A percentile compares a stretch with the other conserved stretches of the same genome.
These are phyloP conservation scores for Drosophila kikkawai DNA, from an alignment of 1,140 invertebrate genomes.

Conservation along the genomic window DNA sequence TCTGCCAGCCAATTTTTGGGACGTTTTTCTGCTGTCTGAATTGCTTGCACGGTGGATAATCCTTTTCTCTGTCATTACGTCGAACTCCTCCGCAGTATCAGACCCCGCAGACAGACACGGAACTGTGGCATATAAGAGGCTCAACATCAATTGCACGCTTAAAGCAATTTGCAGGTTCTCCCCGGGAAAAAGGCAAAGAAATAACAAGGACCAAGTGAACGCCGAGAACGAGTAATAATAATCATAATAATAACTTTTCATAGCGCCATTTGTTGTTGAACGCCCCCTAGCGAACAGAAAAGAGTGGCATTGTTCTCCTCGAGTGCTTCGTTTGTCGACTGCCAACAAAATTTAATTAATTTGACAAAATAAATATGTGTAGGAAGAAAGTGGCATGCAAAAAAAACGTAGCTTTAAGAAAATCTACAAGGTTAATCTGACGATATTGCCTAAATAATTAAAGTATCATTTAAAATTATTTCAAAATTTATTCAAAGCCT, in stretches of 20 bases:
- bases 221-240: slow-evolving; percentile 38
- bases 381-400: not conserved
- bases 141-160: slow-evolving; percentile 58
- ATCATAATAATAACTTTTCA: slow-evolving; percentile 77
- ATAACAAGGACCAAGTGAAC: slow-evolving; percentile 23
- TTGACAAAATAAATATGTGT: not conserved
- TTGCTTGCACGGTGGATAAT: slow-evolving; percentile 41
- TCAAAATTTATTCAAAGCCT: too few relatives aligned
- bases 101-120: not conserved
- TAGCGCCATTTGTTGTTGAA: slow-evolving; percentile 60
- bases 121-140: slow-evolving; percentile 5
- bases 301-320: slow-evolving; percentile 5
- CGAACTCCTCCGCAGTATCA: too few relatives aligned
- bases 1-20: slow-evolving; percentile 11
- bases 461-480: not conserved
- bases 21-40: not conserved
- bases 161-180: slow-evolving; percentile 67
- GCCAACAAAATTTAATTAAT: slow-evolving; percentile 7
- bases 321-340: slow-evolving; percentile 1
- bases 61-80: slow-evolving; percentile 26
- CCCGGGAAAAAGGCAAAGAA: slow-evolving; percentile 4
- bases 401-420: not conserved
- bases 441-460: not conserved
- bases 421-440: not conserved
- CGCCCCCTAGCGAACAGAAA: slow-evolving; percentile 18